Evolutionary conservation across 2,888 invertebrate genomes (phyloP), one percentile per base, ranked within the genome.

Genomic region (Ephialtes manifestator): DNA sequence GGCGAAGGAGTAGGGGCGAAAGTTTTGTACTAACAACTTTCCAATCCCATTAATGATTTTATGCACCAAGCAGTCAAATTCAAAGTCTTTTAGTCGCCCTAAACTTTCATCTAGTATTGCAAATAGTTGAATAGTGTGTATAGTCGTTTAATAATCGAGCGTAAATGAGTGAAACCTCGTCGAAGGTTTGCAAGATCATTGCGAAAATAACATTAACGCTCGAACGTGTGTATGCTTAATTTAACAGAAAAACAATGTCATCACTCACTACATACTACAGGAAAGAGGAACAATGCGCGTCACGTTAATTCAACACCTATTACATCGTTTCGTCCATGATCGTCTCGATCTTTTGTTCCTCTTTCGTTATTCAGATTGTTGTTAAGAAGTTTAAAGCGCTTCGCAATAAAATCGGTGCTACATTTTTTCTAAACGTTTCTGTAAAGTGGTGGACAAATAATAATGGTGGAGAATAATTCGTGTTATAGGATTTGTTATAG

Each of bases 201-300:
- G 68, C 28, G 68, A 15, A 24, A 58, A 58, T 20, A 60, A 60
- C 31, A 28, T 11, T 13, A 60, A 20, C 15, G 60, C 31, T 60
- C 31, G 28, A 60, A 24, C 35, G 28, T 60, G 15, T 35, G 35
- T 15, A 24, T 48, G 11, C 55, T 55, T n/a, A 15, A 4, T 39
- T 39, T 10, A 10, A 2, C 1, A 10, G 39, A 39, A 8, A 8
- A 58, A 58, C 58, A 3, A 58, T 28, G 24, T 28, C 18, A 35
- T 31, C 31, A 31, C 55, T 20, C 15, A 31, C 68, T 65, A 55
- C 18, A 55, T 46, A 53, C 70, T 75, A 68, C 70, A 65, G n/a
- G 77, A 82, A 82, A 77, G 72, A 83, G 83, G 79, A 83, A 83
- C 83, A 70, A 79, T 75, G 8, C 51, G 71, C 78, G 60, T 70